Base-by-base conservation (phyloP, 2,888 invertebrate genomes). In the Phoronis australis region DNA sequence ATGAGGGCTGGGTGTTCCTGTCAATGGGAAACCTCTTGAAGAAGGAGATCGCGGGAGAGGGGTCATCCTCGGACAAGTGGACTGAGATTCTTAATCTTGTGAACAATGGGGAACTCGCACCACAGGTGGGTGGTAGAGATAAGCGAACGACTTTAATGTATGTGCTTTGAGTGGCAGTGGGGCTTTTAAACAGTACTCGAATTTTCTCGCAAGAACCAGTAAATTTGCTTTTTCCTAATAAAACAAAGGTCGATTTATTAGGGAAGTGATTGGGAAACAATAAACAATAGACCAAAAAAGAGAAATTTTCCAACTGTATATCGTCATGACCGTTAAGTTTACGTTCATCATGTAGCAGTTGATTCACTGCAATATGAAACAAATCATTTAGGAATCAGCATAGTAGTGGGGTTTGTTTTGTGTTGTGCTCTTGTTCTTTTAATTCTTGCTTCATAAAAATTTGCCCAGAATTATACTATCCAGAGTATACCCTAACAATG, bases 21-120 rank as follows among this genome's bases (percentile, higher is more conserved):
- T 64, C 68, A 42, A 68, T 77, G 65, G 77, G 77, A 4, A 69
- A 73, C 21, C 53, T 76, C 22, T 59, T 78, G 6, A 60, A 75
- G 35, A 49, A 64, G 37, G 65, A 76, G 52, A 69, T 77, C 2
- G 37, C 55, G 12, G 49, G 60, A 37, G 58, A 62, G 39, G 65
- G 67, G 22, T 62, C 68, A 1, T 71, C 72, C 52, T 71, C 68
- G 48, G 52, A 60, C 51, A 64, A 70, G 60, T 62, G 71, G 71
- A 50, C 62, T 23, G 56, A 62, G 51, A 59, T 67, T 9, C 55
- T 49, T 24, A 62, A 64, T 40, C 56, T 71, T 24, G 55, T 73
- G 24, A 52, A 59, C n/a, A 59, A 60, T 15, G 73, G 74, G 41
- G 70, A 73, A 46, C 60, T 69, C 57, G 72, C 65, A n/a, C 71